Conservation (phyloP, 2,797 vertebrate genomes). For the Sebastolobus altivelis region DNA sequence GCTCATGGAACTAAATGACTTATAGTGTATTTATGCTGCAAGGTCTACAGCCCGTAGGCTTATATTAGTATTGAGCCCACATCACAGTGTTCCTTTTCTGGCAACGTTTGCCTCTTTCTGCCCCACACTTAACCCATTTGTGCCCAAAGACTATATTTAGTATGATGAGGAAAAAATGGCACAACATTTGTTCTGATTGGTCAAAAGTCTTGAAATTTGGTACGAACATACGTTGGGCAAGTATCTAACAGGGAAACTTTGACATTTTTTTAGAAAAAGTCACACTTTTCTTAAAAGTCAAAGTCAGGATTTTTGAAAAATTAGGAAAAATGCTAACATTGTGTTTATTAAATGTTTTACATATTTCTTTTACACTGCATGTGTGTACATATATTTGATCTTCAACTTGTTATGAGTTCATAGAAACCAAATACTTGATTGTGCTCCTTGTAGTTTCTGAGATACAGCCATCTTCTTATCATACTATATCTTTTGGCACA, state of each 20-base stretch:
- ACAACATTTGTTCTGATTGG: not conserved
- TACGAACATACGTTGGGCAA: not conserved
- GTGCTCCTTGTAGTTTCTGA: not conserved
- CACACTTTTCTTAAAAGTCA: not conserved
- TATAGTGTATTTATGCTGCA: constrained; percentile 81
- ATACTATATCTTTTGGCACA: not conserved
- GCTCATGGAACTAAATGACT: constrained; percentile 68
- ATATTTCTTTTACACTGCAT: not conserved
- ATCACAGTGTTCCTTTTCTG: constrained; percentile 58
- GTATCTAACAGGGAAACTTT: not conserved
- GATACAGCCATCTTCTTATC: not conserved
- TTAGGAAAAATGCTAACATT: not conserved
- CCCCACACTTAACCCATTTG: constrained; percentile 44
- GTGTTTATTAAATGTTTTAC: not conserved
- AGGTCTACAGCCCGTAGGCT: constrained; percentile 69
- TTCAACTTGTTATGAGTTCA: not conserved
- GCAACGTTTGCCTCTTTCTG: constrained; percentile 62
- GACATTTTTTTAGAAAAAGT: not conserved
- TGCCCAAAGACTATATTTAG: not conserved
- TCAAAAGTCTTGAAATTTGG: not conserved
- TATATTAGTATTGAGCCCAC: constrained; percentile 60
- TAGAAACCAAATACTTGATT: not conserved
- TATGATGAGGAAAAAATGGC: constrained; percentile 25
- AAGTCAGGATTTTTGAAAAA: not conserved
- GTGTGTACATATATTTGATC: not conserved